Evolutionary conservation across 2,113 vertebrate genomes (phyloP).

Genomic region (Sminthopsis crassicaudata): DNA sequence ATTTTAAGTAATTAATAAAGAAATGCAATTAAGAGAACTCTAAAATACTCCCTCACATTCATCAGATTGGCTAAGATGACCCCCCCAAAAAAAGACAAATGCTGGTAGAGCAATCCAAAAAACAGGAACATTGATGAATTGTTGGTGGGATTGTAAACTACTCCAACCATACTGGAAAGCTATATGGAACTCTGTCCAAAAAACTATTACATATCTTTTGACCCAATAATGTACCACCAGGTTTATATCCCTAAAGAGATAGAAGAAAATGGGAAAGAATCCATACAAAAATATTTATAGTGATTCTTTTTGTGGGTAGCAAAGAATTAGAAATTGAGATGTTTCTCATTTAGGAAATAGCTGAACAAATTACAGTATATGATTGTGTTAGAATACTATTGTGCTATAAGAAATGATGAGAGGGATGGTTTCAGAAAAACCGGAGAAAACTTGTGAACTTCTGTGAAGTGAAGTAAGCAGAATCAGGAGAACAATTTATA

Average conservation of each 20-base stretch:
- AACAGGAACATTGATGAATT: background rate
- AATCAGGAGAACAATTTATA: background rate
- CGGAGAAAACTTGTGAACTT: background rate
- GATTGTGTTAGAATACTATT: background rate
- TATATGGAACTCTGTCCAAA: background rate
- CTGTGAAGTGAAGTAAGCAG: background rate
- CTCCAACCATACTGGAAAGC: background rate
- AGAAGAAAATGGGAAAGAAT: background rate
- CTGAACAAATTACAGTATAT: background rate
- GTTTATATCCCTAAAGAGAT: background rate
- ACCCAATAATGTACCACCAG: background rate
- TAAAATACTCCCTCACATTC: background rate
- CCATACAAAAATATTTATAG: background rate
- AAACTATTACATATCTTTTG: background rate
- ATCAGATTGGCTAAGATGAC: background rate
- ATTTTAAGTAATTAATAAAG: background rate
- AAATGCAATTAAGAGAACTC: background rate
- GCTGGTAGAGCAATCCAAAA: background rate
- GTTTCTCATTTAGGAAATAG: background rate
- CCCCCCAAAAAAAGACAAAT: background rate
- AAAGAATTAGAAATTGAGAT: background rate
- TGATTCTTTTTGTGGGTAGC: background rate
- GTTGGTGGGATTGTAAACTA: background rate
- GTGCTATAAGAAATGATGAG: background rate
- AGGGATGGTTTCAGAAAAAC: background rate